These are phyloP conservation scores for Hoplodrina ambigua DNA, from an alignment of 2,888 invertebrate species.

Conservation along the genomic window DNA sequence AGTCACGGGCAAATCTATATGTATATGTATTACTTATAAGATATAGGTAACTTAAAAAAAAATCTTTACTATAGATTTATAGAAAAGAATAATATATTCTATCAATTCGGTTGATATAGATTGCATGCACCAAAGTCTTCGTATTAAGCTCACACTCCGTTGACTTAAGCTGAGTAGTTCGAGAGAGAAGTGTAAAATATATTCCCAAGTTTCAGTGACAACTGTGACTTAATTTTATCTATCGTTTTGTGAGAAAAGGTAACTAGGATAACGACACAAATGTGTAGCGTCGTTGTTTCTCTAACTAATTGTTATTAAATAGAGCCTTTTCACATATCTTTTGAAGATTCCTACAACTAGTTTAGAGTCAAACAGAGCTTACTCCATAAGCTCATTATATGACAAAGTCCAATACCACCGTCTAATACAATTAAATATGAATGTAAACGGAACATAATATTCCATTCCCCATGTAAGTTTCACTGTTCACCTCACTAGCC, in stretches of 20 bases:
- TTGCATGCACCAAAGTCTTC: slow-evolving; percentile 6
- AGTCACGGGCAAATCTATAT: too few species aligned
- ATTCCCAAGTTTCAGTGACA: slow-evolving; percentile 30
- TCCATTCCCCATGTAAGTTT: background rate
- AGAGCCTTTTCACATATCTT: background rate
- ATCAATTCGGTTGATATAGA: background rate
- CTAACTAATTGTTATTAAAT: background rate
- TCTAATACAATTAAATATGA: background rate
- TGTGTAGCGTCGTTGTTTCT: background rate
- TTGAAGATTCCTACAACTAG: background rate
- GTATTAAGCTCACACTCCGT: slow-evolving; percentile 23
- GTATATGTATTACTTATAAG: too few species aligned
- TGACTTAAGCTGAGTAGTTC: slow-evolving; percentile 20
- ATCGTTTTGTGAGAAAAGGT: background rate
- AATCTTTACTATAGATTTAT: background rate
- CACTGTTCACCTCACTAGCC: background rate
- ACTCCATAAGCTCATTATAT: background rate
- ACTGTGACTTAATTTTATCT: slow-evolving; percentile 15
- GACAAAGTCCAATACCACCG: too few species aligned
- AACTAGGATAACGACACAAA: background rate
- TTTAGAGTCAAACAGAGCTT: background rate
- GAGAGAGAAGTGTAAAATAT: slow-evolving; percentile 29
- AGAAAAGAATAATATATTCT: background rate
- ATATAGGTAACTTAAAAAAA: too few species aligned
- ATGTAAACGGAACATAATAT: background rate